Evolutionary conservation across 1,140 invertebrate species (phyloP).

Genomic region (Uloborus diversus): DNA sequence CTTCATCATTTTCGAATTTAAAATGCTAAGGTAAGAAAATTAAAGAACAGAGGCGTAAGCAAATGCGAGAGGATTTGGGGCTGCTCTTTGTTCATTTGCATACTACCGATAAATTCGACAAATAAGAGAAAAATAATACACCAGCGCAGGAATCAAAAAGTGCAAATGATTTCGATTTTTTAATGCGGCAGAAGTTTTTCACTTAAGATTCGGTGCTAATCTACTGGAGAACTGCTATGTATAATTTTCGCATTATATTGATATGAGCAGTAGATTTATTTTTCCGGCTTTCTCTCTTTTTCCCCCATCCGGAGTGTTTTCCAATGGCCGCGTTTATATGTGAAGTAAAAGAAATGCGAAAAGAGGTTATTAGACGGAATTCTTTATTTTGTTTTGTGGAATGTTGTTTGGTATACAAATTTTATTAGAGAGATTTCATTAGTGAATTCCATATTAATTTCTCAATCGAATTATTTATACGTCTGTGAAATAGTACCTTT

Average conservation of each 20-base stretch:
- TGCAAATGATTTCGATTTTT: background rate
- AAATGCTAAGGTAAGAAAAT: conserved; percentile 53
- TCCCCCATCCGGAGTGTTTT: background rate
- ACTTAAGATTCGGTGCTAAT: background rate
- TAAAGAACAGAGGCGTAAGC: conserved; percentile 14
- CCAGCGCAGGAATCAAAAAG: background rate
- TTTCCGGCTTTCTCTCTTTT: no score
- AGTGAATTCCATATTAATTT: no score
- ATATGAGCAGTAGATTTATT: no score
- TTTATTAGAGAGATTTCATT: no score
- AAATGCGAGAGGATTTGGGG: background rate
- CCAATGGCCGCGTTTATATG: background rate
- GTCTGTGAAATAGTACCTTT: no score
- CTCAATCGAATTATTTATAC: no score
- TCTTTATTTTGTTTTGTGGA: background rate
- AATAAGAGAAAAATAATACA: background rate
- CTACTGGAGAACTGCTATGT: background rate
- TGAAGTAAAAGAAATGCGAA: background rate
- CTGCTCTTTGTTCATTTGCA: conserved; percentile 35
- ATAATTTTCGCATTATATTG: conserved; percentile 9
- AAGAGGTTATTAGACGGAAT: background rate
- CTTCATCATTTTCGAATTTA: conserved; percentile 52
- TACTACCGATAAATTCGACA: conserved; percentile 10
- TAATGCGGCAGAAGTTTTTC: background rate
- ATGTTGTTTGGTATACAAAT: no score